Evolutionary conservation across 2,113 vertebrate genomes (phyloP), one percentile per base, ranked within the genome.

Genomic region (Amphiprion percula): DNA sequence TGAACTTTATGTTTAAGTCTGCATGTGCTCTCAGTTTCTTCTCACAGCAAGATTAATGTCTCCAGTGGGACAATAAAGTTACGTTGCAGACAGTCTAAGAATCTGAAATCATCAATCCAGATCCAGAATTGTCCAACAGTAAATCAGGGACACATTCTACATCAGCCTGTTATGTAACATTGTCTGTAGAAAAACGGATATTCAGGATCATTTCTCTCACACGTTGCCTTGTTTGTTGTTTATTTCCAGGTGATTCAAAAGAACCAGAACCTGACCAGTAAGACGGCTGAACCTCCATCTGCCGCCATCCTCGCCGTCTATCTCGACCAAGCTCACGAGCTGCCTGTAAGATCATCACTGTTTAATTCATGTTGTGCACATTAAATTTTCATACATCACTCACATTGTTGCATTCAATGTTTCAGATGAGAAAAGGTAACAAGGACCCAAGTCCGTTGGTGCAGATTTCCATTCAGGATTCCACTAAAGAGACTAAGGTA

Each of bases 391-490:
- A 6, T 58, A 19, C 68, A 16, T 64, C 54, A 47, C 10, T 24
- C n/a, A 71, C 54, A n/a, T 3, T 7, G 3, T 24, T 80, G 14
- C 56, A 23, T 79, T 74, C 39, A 65, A 28, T 78, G 50, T 84
- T 83, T 8, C 72, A 98, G 97, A 87, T 97, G 86, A 97, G 97
- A 90, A 97, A 97, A 84, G 94, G 95, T 0, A 96, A 95, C 58
- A 97, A 96, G 80, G 94, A 96, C 50, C 96, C 97, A 5, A 97
- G 95, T 74, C 96, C 97, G 10, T 82, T 97, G 94, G 96, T 96
- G 41, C 97, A 97, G 73, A 83, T 97, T 59, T 97, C 97, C 4
- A 72, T 97, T 79, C 96, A 97, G 86, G 96, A 98, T 11, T 87
- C 95, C 49, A 97, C 96, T 10, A 93, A 88, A 88, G 97, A 98